Evolutionary conservation across 1,140 invertebrate genomes (phyloP).

Genomic region (Drosophila suzukii): DNA sequence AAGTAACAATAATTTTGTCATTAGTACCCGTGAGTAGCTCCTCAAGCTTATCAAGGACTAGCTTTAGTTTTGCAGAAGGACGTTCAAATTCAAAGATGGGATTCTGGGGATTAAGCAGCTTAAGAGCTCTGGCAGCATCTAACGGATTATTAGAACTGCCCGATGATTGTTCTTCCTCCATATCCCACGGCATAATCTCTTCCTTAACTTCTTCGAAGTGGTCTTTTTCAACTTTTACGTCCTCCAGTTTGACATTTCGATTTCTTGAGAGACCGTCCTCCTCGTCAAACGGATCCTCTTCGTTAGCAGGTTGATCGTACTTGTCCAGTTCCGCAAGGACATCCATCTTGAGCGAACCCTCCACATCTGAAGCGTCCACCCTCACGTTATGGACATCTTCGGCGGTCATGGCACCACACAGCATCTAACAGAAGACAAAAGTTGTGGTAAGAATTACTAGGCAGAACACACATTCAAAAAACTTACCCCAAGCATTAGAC

Average conservation of each 20-base stretch:
- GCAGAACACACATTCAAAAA: background rate
- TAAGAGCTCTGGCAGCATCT: constrained; percentile 8
- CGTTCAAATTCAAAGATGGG: constrained; percentile 46
- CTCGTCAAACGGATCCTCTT: background rate
- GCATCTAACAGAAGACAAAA: constrained; percentile 14
- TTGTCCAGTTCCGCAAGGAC: constrained; percentile 29
- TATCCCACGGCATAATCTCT: background rate
- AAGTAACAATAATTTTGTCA: constrained; percentile 59
- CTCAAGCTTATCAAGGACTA: constrained; percentile 31
- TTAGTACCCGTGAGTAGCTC: constrained; percentile 30
- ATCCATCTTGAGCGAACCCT: constrained; percentile 13
- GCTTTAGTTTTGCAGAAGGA: constrained; percentile 39
- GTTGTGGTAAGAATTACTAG: background rate
- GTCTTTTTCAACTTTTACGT: background rate
- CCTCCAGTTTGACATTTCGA: background rate
- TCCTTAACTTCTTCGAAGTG: background rate
- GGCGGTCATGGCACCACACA: constrained; percentile 8
- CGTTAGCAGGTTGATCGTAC: background rate
- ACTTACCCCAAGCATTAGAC: constrained; percentile 49
- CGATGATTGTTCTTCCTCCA: background rate
- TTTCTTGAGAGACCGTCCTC: background rate
- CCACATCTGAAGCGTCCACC: background rate
- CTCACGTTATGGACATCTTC: constrained; percentile 21
- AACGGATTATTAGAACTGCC: background rate
- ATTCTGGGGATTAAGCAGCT: constrained; percentile 42